These are phyloP conservation scores for Smittia sp. DNA, from an alignment of 2,888 invertebrate species.

Conservation along the genomic window DNA sequence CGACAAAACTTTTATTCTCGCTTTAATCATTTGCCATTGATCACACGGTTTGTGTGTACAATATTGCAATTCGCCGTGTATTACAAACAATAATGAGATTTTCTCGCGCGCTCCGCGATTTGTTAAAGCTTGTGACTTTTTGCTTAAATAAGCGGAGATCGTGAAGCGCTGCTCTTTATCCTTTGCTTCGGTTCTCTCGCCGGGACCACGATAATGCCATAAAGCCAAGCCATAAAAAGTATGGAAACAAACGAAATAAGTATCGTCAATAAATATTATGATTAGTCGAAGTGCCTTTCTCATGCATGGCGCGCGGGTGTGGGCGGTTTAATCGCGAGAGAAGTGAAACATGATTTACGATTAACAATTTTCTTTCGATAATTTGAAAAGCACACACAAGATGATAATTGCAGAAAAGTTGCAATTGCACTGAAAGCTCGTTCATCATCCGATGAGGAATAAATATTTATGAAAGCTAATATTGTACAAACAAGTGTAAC, in stretches of 20 bases:
- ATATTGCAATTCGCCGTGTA: constrained; percentile 24
- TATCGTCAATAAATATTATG: constrained; percentile 30
- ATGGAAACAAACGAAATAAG: constrained; percentile 22
- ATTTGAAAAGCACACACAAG: constrained; percentile 14
- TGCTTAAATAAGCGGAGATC: neutral
- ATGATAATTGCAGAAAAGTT: constrained; percentile 25
- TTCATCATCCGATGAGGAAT: constrained; percentile 14
- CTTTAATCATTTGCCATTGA: constrained; percentile 26
- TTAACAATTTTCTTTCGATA: constrained; percentile 11
- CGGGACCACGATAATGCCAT: constrained; percentile 27
- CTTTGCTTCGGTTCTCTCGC: neutral
- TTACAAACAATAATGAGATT: constrained; percentile 29
- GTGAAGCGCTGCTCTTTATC: constrained; percentile 10
- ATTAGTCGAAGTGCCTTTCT: constrained; percentile 15
- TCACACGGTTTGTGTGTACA: constrained; percentile 21
- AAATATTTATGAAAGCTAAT: neutral
- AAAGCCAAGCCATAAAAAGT: neutral
- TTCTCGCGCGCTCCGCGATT: constrained; percentile 31
- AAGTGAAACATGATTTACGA: neutral
- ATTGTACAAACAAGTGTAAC: constrained; percentile 27
- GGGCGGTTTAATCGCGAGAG: constrained; percentile 1
- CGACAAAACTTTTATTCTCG: constrained; percentile 13
- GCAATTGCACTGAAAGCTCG: constrained; percentile 11
- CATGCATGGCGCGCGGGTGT: neutral
- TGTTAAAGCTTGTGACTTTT: constrained; percentile 23